Percentiles rank a stretch among this genome's conserved stretches.
Conservation (phyloP, 2,888 invertebrate species). For the Bimastos eiseni region DNA sequence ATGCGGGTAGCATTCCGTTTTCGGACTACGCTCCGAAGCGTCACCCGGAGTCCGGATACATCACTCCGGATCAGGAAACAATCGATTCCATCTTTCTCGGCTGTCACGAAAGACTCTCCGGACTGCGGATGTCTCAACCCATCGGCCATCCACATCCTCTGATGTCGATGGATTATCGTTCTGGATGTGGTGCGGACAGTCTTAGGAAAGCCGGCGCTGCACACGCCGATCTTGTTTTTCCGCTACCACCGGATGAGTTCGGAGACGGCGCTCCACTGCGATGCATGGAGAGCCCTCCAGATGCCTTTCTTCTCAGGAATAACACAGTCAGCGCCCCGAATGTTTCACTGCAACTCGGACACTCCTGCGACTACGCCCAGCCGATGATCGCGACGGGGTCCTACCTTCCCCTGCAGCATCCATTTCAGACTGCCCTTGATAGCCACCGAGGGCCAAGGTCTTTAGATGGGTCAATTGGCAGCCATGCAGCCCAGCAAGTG, state of each 20-base stretch:
- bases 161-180: background rate
- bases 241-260: slow-evolving; percentile 26
- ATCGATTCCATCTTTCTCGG: slow-evolving; percentile 26
- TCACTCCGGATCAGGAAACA: slow-evolving; percentile 31
- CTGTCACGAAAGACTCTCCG: background rate
- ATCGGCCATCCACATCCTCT: background rate
- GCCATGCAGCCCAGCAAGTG: background rate
- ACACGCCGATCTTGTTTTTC: slow-evolving; percentile 21
- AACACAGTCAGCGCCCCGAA: background rate
- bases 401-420: background rate
- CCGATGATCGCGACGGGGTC: background rate
- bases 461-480: background rate
- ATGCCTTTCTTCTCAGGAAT: background rate
- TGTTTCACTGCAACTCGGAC: background rate
- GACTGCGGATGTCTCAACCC: background rate
- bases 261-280: background rate
- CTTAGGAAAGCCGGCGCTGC: background rate
- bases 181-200: background rate
- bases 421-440: background rate
- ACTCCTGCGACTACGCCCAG: background rate
- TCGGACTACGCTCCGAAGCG: slow-evolving; percentile 18
- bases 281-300: background rate
- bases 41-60: slow-evolving; percentile 32
- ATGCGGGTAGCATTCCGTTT: background rate
- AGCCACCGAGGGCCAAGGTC: background rate